Percentiles rank a stretch among this genome's conserved stretches.
These are phyloP conservation scores for Orthonychiurus folsomi DNA, from an alignment of 2,888 invertebrate species.

Conservation along the genomic window DNA sequence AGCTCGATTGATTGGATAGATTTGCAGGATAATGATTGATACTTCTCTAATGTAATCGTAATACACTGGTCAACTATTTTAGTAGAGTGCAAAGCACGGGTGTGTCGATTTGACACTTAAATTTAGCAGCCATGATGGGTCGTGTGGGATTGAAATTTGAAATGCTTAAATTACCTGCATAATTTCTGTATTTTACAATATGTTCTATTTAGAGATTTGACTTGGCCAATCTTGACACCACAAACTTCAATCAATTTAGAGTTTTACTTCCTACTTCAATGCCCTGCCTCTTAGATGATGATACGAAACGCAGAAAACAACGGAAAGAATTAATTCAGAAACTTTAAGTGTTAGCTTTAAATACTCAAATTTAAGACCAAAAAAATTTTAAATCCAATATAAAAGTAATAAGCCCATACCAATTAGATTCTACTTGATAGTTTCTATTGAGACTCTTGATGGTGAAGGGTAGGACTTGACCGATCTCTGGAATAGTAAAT, in stretches of 20 bases:
- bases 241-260: too few species aligned
- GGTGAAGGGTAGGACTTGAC: neutral
- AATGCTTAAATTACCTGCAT: too few species aligned
- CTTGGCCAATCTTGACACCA: too few species aligned
- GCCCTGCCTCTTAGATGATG: too few species aligned
- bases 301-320: too few species aligned
- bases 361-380: neutral
- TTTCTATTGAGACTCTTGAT: neutral
- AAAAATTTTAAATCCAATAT: neutral
- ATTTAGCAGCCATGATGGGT: too few species aligned
- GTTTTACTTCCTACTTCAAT: too few species aligned
- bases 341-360: neutral
- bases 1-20: constrained; percentile 1
- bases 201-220: too few species aligned
- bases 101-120: too few species aligned
- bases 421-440: neutral
- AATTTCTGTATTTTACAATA: too few species aligned
- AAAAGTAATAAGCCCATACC: neutral
- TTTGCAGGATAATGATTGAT: neutral
- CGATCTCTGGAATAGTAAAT: neutral
- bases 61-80: neutral
- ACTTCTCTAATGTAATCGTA: neutral
- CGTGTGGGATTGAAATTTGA: too few species aligned
- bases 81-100: neutral
- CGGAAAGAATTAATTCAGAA: too few species aligned